Base-by-base conservation (phyloP, 2,888 invertebrate species). In the Physocephala rufipes region DNA sequence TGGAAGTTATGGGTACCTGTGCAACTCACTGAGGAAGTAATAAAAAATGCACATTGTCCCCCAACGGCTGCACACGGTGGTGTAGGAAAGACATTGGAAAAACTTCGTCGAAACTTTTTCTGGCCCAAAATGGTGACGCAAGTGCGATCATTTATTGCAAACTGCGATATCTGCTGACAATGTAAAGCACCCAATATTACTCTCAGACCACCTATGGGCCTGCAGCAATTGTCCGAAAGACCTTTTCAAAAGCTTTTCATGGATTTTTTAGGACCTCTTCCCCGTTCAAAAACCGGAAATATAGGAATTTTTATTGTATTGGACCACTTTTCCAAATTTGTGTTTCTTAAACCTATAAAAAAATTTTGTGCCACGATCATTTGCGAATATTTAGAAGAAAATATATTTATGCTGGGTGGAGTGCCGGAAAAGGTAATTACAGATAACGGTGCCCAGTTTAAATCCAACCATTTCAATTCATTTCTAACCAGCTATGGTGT, bases 381-480 rank as follows among this genome's bases (percentile, higher is more conserved):
- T 62, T 62, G 62, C 21, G 65, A 72, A 24, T 68, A 66, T 47
- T 19, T 72, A 12, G 62, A 53, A 30, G 30, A 2, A n/a, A 49
- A 65, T 24, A 51, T 71, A 2, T 66, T 71, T 66, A 16, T 24
- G 24, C 36, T 61, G 9, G 66, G 63, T 70, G 73, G 71, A 12
- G 55, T 71, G 4, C 73, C 73, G 1, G 73, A 73, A 47, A 45
- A 28, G 2, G 64, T 73, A 1, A 58, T 71, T 28, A 62, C 71
- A 3, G 70, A 74, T 51, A 71, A 74, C 21, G 72, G 72, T 1
- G 19, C 68, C 1, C 72, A 73, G 28, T 74, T 73, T 24, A 53
- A 67, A 9, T 72, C 74, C 0, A 21, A 21, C 2, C 13, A 36
- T 19, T 72, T 71, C 51, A 12, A 62, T n/a, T 43, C 2, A 13